Conservation (phyloP, 2,888 invertebrate species). For the Malacosoma neustria region DNA sequence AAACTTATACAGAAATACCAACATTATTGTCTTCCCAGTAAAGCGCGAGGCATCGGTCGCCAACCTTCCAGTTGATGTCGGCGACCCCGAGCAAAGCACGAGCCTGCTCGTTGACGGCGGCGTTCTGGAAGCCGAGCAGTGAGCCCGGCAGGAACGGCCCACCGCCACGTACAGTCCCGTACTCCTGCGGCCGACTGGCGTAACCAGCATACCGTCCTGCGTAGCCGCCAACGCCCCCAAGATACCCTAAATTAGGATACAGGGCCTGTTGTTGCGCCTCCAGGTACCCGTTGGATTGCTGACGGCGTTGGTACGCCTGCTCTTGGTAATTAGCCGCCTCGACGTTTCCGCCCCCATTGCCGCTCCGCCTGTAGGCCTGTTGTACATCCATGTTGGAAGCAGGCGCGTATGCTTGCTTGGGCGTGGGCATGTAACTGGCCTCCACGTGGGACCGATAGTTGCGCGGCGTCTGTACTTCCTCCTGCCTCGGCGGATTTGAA, state of each 20-base stretch:
- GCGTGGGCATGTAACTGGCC: conserved; percentile 24
- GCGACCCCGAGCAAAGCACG: conserved; percentile 71
- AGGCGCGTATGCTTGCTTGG: conserved; percentile 35
- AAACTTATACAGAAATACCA: conserved; percentile 32
- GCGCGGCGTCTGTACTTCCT: conserved; percentile 31
- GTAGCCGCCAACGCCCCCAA: conserved; percentile 26
- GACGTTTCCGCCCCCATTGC: no score
- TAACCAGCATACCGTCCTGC: conserved; percentile 38
- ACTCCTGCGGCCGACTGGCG: conserved; percentile 38
- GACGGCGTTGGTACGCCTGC: conserved; percentile 33
- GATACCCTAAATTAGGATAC: conserved; percentile 38
- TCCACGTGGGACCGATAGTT: conserved; percentile 35
- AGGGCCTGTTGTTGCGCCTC: conserved; percentile 33
- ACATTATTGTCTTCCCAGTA: conserved; percentile 96
- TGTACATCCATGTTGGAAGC: conserved; percentile 37
- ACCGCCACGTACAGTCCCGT: conserved; percentile 31
- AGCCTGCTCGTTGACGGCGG: conserved; percentile 68
- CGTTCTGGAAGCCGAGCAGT: conserved; percentile 65
- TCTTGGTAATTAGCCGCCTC: conserved; percentile 46
- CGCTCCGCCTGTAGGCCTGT: conserved; percentile 36
- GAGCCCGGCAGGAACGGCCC: conserved; percentile 59
- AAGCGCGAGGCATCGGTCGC: conserved; percentile 90
- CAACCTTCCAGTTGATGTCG: conserved; percentile 80
- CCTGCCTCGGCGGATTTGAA: conserved; percentile 28
- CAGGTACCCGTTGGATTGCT: conserved; percentile 48